phyloP scores from a whole-genome alignment of 30 jellyfish, hydroid and myxozoan genomes.

The Aurelia sp. region DNA sequence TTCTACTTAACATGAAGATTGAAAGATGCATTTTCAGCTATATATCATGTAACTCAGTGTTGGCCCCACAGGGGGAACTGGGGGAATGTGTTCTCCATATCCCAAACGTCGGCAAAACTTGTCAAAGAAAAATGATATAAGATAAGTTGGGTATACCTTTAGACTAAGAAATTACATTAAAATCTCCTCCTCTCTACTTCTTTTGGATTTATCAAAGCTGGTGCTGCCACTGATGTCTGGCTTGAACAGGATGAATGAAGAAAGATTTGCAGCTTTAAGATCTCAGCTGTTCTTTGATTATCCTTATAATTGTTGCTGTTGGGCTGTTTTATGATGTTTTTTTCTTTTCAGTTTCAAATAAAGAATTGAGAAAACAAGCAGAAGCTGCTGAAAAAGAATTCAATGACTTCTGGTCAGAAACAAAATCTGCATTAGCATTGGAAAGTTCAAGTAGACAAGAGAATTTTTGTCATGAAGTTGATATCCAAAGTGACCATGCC shows the following conservation, averaged over 20 bases:
- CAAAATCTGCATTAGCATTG: conserved; percentile 34
- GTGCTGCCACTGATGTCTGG: too few species aligned
- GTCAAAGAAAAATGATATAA: neutral
- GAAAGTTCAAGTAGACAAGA: neutral
- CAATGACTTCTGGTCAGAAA: conserved; percentile 23
- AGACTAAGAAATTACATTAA: neutral
- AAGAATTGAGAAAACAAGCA: conserved; percentile 60
- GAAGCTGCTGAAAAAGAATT: conserved; percentile 27
- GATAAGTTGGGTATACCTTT: too few species aligned
- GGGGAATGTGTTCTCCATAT: too few species aligned
- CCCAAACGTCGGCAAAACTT: neutral
- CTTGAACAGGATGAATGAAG: too few species aligned
- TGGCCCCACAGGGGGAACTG: too few species aligned
- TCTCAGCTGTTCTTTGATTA: too few species aligned
- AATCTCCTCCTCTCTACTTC: neutral
- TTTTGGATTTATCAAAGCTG: too few species aligned
- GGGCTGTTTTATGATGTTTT: neutral
- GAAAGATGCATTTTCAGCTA: too few species aligned
- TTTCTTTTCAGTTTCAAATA: conserved; percentile 21
- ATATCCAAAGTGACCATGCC: conserved; percentile 9
- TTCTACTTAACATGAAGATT: too few species aligned
- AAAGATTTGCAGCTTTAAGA: too few species aligned
- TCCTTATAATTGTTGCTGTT: too few species aligned
- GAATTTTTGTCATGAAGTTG: conserved; percentile 28
- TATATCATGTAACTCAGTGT: too few species aligned